These are phyloP conservation scores for Tromatobia lineatoria DNA, from an alignment of 2,888 invertebrate species.

Conservation along the genomic window DNA sequence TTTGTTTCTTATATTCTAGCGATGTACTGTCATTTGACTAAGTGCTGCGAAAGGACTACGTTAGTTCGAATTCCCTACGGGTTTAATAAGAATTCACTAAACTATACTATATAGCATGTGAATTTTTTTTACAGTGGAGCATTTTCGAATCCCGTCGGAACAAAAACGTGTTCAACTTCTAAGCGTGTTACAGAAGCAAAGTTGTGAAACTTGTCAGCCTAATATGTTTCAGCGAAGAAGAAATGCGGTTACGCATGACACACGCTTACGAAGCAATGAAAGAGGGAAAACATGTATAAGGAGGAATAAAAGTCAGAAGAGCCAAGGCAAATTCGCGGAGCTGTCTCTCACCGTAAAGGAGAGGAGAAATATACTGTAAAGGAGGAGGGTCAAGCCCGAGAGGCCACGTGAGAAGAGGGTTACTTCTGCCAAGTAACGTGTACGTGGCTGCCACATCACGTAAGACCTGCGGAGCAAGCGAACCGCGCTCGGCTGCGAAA, in stretches of 20 bases:
- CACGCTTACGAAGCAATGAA: neutral
- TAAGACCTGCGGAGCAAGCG: constrained; percentile 26
- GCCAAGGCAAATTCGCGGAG: constrained; percentile 42
- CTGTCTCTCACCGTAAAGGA: constrained; percentile 18
- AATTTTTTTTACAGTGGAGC: too few relatives aligned
- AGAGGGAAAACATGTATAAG: neutral
- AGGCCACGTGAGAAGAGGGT: constrained; percentile 44
- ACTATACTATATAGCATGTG: too few relatives aligned
- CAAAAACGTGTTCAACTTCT: neutral
- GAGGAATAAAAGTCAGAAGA: constrained; percentile 45
- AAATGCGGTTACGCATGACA: neutral
- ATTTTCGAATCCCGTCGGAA: too few relatives aligned
- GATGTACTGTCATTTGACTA: too few relatives aligned
- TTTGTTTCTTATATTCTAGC: too few relatives aligned
- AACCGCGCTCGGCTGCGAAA: constrained; percentile 48
- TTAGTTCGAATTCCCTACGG: too few relatives aligned
- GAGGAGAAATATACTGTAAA: neutral
- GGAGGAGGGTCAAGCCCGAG: constrained; percentile 53
- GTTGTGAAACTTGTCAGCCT: neutral
- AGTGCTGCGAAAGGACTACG: too few relatives aligned
- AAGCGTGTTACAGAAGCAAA: neutral
- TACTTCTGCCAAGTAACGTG: constrained; percentile 61
- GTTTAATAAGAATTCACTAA: too few relatives aligned
- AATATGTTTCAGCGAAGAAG: neutral
- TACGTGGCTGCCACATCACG: constrained; percentile 59